phyloP scores from a whole-genome alignment of 2,113 vertebrate species.

The Ancistrus triradiatus region DNA sequence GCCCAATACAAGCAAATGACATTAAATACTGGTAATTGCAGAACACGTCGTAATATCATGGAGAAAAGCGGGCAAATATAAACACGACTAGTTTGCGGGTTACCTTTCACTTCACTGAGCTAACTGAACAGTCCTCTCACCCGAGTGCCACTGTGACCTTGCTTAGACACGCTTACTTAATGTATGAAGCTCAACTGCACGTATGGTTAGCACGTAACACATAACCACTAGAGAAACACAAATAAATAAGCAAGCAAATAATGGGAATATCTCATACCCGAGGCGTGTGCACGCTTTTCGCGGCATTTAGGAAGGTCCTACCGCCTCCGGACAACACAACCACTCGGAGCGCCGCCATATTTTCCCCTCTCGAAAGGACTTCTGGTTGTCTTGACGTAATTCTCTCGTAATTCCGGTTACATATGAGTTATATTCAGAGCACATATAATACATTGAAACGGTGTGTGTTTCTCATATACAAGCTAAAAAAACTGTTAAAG shows the following conservation, averaged over 20 bases:
- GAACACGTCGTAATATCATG: no score
- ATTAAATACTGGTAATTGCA: no score
- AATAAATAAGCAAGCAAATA: background rate
- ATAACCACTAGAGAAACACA: background rate
- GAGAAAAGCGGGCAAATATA: no score
- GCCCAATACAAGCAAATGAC: no score
- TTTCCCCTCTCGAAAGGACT: constrained; percentile 34
- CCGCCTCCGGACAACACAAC: constrained; percentile 59
- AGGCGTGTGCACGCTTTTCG: constrained; percentile 52
- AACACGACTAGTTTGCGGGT: no score
- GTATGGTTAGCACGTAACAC: background rate
- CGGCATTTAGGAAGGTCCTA: constrained; percentile 59
- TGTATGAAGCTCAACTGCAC: background rate
- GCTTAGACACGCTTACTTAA: constrained; percentile 2
- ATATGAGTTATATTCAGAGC: no score
- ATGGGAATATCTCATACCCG: constrained; percentile 43
- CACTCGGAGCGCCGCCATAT: constrained; percentile 72
- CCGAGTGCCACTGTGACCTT: constrained; percentile 37
- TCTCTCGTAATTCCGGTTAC: background rate
- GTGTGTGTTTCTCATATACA: background rate
- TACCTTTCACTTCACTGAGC: no score
- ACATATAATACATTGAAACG: background rate
- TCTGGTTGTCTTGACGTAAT: constrained; percentile 2
- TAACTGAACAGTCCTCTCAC: background rate
- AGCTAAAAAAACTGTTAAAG: background rate